A percentile compares a stretch with the other conserved stretches of the same genome.
These are phyloP conservation scores for Drosophila oshimai DNA, from an alignment of 1,140 invertebrate species.

Conservation along the genomic window DNA sequence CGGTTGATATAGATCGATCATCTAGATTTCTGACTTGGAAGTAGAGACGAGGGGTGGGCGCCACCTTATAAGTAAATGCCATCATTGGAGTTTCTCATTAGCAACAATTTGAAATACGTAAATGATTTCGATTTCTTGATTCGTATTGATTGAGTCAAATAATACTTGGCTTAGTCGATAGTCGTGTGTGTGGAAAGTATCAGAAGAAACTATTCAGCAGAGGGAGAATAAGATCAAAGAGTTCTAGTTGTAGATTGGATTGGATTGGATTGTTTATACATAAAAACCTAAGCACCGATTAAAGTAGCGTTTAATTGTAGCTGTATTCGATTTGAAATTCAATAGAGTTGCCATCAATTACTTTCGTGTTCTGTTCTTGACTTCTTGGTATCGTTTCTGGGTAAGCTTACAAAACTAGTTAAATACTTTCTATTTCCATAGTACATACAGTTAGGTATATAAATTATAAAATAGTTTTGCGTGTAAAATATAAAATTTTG, in stretches of 20 bases:
- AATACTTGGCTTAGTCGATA: slow-evolving; percentile 63
- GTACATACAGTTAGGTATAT: slow-evolving; percentile 78
- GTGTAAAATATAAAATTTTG: slow-evolving; percentile 79
- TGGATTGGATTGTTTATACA: slow-evolving; percentile 39
- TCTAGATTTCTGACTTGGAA: slow-evolving; percentile 49
- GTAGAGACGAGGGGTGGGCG: slow-evolving; percentile 43
- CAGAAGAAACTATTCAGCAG: slow-evolving; percentile 65
- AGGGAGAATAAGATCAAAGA: slow-evolving; percentile 33
- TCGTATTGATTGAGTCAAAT: slow-evolving; percentile 66
- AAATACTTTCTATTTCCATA: slow-evolving; percentile 78
- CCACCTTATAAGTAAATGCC: slow-evolving; percentile 68
- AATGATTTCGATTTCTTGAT: slow-evolving; percentile 23
- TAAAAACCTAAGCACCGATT: slow-evolving; percentile 60
- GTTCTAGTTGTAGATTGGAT: slow-evolving; percentile 36
- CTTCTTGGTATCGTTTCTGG: slow-evolving; percentile 28
- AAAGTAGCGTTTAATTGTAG: slow-evolving; percentile 52
- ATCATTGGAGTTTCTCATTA: slow-evolving; percentile 70
- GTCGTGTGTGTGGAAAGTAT: slow-evolving; percentile 48
- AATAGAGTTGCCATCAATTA: slow-evolving; percentile 53
- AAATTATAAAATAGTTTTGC: slow-evolving; percentile 81
- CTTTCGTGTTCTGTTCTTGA: neutral
- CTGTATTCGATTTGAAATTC: slow-evolving; percentile 52
- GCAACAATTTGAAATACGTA: slow-evolving; percentile 40
- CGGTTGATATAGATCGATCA: slow-evolving; percentile 21
- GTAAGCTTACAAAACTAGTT: slow-evolving; percentile 78